These are phyloP conservation scores for Nicator chloris DNA, from an alignment of 2,113 vertebrate genomes.

Conservation along the genomic window DNA sequence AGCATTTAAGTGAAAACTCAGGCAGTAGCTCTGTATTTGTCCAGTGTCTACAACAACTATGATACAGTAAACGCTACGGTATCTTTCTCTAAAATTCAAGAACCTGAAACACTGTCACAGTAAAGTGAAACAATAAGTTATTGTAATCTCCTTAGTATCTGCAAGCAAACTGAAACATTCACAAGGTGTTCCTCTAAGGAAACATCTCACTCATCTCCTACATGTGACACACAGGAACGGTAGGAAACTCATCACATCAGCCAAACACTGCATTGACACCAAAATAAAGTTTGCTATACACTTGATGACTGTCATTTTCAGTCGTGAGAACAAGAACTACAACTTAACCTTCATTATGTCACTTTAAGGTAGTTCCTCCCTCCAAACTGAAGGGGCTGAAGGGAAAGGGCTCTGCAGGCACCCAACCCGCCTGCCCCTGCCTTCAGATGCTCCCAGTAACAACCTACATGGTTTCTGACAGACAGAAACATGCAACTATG, in stretches of 20 bases:
- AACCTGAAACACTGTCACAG: not conserved
- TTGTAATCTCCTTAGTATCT: not conserved
- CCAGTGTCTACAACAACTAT: not conserved
- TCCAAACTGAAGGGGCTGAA: not conserved
- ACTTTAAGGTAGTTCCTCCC: not conserved
- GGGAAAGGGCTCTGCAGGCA: not conserved
- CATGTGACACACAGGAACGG: not conserved
- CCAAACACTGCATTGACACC: not conserved
- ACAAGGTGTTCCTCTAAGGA: not conserved
- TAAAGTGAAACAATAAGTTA: not conserved
- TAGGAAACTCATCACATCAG: not conserved
- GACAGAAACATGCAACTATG: accelerated
- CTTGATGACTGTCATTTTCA: not conserved
- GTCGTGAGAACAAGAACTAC: not conserved
- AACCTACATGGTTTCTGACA: not conserved
- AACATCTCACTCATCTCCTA: not conserved
- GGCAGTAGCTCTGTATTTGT: not conserved
- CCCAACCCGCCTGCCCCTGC: accelerated
- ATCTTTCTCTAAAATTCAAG: not conserved
- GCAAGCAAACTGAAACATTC: not conserved
- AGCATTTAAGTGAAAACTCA: not conserved
- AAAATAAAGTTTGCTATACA: not conserved
- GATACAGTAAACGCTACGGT: not conserved
- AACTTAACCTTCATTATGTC: not conserved
- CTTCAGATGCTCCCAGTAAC: not conserved